phyloP scores from a whole-genome alignment of 2,888 invertebrate species.

The Blomia tropicalis region DNA sequence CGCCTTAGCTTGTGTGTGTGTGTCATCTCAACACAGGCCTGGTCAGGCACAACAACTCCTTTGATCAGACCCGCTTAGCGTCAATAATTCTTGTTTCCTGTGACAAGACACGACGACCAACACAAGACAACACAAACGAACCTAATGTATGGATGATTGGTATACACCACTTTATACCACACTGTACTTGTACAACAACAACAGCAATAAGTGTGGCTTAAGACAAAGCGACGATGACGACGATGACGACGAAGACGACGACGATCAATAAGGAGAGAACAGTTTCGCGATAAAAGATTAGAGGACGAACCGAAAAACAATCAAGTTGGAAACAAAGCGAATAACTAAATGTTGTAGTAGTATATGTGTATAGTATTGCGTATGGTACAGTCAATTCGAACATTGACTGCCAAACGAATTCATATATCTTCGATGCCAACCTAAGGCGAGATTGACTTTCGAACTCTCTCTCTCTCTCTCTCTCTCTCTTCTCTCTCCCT shows the following conservation, averaged over 20 bases:
- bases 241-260: too few relatives aligned
- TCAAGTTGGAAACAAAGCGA: slow-evolving; percentile 9
- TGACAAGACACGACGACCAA: not conserved
- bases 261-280: too few relatives aligned
- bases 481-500: too few relatives aligned
- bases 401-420: not conserved
- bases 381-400: too few relatives aligned
- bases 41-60: not conserved
- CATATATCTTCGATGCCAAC: slow-evolving; percentile 14
- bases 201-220: slow-evolving; percentile 6
- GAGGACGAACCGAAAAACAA: not conserved
- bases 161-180: too few relatives aligned
- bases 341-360: not conserved
- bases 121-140: not conserved
- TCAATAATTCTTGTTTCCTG: slow-evolving; percentile 10
- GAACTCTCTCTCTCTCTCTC: too few relatives aligned
- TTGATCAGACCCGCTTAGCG: slow-evolving; percentile 4
- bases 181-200: too few relatives aligned
- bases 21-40: not conserved
- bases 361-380: too few relatives aligned
- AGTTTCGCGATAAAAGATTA: slow-evolving; percentile 14
- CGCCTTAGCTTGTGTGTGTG: not conserved
- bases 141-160: too few relatives aligned
- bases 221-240: too few relatives aligned
- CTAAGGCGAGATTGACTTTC: not conserved